Evolutionary conservation across 1,140 invertebrate genomes (phyloP).

Genomic region (Musca domestica): DNA sequence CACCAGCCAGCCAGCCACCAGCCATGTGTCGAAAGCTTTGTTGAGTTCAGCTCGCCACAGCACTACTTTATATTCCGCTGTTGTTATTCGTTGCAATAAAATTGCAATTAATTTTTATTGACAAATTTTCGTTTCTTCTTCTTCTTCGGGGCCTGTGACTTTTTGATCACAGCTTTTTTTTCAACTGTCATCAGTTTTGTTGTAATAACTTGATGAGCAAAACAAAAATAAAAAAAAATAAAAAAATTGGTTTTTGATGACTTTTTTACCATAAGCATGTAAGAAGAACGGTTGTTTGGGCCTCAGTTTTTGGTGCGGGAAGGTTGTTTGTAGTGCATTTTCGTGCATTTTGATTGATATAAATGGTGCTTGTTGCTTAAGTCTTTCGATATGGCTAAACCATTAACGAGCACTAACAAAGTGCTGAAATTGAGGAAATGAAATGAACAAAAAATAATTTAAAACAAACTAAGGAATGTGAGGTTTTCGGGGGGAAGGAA

Average conservation of each 20-base stretch:
- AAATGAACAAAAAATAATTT: not conserved
- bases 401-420: not conserved
- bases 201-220: not conserved
- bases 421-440: not conserved
- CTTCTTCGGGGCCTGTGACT: not conserved
- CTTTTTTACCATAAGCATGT: conserved; percentile 2
- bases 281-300: too few relatives aligned
- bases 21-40: not conserved
- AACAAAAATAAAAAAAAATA: conserved; percentile 13
- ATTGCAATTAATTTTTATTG: conserved; percentile 29
- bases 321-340: not conserved
- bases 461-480: too few relatives aligned
- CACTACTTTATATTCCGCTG: conserved; percentile 8
- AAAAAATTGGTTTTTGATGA: not conserved
- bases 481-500: too few relatives aligned
- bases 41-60: not conserved
- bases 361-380: conserved; percentile 7
- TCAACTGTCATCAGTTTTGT: not conserved
- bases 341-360: not conserved
- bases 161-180: too few relatives aligned
- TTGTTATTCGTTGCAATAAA: conserved; percentile 24
- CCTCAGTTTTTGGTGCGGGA: not conserved
- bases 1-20: not conserved
- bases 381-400: not conserved
- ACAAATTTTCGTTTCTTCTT: conserved; percentile 20